Base-by-base conservation (phyloP, 2,888 invertebrate species). In the Pachliopta kotzebuea region DNA sequence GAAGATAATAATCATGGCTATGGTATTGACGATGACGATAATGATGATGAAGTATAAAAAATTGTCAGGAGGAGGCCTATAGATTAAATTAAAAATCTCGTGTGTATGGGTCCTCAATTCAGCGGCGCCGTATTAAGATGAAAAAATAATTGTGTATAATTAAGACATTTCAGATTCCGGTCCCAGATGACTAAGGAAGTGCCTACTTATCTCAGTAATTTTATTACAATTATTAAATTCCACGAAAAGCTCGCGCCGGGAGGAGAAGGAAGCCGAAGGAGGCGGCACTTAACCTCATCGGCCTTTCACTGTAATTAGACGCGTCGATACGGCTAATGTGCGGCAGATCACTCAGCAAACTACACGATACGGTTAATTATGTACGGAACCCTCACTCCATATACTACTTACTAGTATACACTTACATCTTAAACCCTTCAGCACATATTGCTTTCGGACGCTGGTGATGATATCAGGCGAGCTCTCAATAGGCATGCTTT, bases 271-370 rank as follows among this genome's bases (percentile, higher is more conserved):
- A 58, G 58, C 62, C 67, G 63, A 67, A 65, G 69, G 66, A 65
- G 69, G 66, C 68, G 70, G 66, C 68, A 64, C 70, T 69, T 72
- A 74, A 72, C 70, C 69, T 71, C 67, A 68, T 74, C 70, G 56
- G 37, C 57, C 61, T 63, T 56, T 60, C 37, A 53, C 52, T 21
- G 54, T 65, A 61, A 65, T 65, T 61, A 65, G 61, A 61, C 61
- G 62, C 65, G 60, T 65, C 65, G 56, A 57, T 65, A 65, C 64
- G n/a, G 60, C 42, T 65, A 65, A 65, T 65, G 61, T 57, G 57
- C 57, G 65, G 57, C 53, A 54, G 42, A 61, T 57, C 65, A 65
- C 65, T 65, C 29, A 65, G 65, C 29, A 31, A 60, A 65, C 52
- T 57, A 62, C 61, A 53, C n/a, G 31, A 26, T 60, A 53, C 26